These are phyloP conservation scores for Eptatretus burgeri DNA, from an alignment of 2,113 vertebrate genomes.

Conservation along the genomic window DNA sequence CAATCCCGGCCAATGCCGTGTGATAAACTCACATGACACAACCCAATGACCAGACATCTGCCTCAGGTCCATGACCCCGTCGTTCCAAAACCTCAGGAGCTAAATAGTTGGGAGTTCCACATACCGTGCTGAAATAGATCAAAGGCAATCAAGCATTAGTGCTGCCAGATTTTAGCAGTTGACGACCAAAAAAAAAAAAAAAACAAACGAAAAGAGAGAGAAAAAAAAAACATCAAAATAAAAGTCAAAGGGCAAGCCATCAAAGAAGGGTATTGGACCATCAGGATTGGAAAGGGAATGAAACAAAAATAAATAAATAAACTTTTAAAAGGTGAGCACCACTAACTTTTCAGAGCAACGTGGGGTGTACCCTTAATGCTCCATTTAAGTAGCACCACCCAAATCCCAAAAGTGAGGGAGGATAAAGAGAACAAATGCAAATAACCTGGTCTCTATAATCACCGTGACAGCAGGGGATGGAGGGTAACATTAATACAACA, in stretches of 20 bases:
- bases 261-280: slow-evolving; percentile 13
- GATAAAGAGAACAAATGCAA: no score
- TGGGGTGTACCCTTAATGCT: no score
- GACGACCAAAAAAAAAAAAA: not conserved
- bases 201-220: no score
- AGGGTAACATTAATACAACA: no score
- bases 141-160: not conserved
- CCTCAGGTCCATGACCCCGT: slow-evolving; percentile 69
- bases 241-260: slow-evolving; percentile 16
- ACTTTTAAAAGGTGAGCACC: no score
- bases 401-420: no score
- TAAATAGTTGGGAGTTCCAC: slow-evolving; percentile 94
- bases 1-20: not conserved
- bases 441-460: no score
- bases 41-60: slow-evolving; percentile 78
- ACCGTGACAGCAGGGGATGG: no score
- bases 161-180: not conserved
- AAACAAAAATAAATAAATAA: no score
- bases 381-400: no score
- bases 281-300: not conserved
- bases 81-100: slow-evolving; percentile 86
- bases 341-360: no score
- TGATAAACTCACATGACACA: slow-evolving; percentile 66
- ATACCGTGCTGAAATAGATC: slow-evolving; percentile 44
- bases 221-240: not conserved